phyloP scores from a whole-genome alignment of 2,797 vertebrate species.

The Avahi laniger region DNA sequence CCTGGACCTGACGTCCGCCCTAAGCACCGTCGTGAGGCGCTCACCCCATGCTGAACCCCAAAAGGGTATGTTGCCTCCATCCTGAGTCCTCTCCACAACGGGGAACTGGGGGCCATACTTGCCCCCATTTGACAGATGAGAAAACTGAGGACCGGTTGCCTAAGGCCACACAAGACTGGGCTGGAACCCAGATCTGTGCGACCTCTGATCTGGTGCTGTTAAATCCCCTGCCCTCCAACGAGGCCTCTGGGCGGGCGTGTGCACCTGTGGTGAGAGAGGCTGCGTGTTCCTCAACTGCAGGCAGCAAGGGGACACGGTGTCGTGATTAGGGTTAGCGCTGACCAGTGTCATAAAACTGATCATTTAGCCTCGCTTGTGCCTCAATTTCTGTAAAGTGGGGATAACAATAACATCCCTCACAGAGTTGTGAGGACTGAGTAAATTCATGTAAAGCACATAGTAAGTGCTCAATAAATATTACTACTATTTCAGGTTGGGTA shows the following conservation, averaged over 20 bases:
- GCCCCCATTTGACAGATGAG: not conserved
- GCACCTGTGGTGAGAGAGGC: not conserved
- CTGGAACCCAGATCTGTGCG: not conserved
- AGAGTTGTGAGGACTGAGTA: not conserved
- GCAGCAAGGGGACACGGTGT: not conserved
- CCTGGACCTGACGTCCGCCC: not conserved
- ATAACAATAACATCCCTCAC: not conserved
- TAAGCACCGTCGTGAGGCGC: not conserved
- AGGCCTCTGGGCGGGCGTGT: not conserved
- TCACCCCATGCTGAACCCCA: not conserved
- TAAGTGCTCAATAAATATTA: not conserved
- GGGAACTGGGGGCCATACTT: not conserved
- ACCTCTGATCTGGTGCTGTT: not conserved
- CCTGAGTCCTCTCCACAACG: not conserved
- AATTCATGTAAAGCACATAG: not conserved
- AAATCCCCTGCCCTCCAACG: not conserved
- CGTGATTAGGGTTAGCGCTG: not conserved
- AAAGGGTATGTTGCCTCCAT: not conserved
- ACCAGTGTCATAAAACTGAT: not conserved
- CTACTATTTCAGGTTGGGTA: not conserved
- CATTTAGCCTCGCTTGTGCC: rapidly evolving
- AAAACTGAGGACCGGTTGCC: not conserved
- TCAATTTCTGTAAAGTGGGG: not conserved
- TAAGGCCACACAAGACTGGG: not conserved
- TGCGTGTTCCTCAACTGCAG: not conserved